Evolutionary conservation across 2,797 vertebrate species (phyloP), one percentile per base, ranked within the genome.

Genomic region (Brachymystax lenok): DNA sequence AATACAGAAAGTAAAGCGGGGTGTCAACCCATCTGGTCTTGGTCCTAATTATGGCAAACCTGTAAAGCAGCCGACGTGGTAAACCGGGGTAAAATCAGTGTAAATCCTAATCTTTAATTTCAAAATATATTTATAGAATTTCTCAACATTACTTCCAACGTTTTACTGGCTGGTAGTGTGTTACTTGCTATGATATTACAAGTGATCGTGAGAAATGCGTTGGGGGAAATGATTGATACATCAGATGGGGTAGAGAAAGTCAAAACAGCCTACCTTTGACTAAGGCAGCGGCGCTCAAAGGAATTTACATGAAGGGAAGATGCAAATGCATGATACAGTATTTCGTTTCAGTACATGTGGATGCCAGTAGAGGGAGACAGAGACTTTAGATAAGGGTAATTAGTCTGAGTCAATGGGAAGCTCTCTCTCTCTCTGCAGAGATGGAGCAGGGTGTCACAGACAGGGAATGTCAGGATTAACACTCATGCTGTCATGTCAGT

Each of bases 381-480:
- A 75, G 46, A 61, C 33, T 51, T 74, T 59, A 35, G 59, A 73
- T 74, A 27, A 27, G 56, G n/a, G 3, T 74, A 33, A 64, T 61
- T 40, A 24, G 40, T 59, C 33, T 74, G 28, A 72, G 51, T 56
- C 52, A 54, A 30, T 12, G 10, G 40, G 28, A 28, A 7, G 50
- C 51, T 30, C 30, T 69, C 69, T 52, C 71, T 79, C 21, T 28
- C 13, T 33, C 40, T 76, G 54, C 40, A 64, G 80, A 70, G 77
- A 84, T 80, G 75, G 77, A 69, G 80, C 76, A 80, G 74, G 63
- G 78, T 75, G 72, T 80, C 73, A 84, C 82, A 80, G 82, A 75
- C 77, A 17, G 75, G 71, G 79, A 82, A 84, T 66, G 72, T 76
- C 50, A 84, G 71, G 67, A 77, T 82, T 82, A 59, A 74, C 51